These are phyloP conservation scores for Archaeoteleia sp. DNA, from an alignment of 2,888 invertebrate species.

Conservation along the genomic window DNA sequence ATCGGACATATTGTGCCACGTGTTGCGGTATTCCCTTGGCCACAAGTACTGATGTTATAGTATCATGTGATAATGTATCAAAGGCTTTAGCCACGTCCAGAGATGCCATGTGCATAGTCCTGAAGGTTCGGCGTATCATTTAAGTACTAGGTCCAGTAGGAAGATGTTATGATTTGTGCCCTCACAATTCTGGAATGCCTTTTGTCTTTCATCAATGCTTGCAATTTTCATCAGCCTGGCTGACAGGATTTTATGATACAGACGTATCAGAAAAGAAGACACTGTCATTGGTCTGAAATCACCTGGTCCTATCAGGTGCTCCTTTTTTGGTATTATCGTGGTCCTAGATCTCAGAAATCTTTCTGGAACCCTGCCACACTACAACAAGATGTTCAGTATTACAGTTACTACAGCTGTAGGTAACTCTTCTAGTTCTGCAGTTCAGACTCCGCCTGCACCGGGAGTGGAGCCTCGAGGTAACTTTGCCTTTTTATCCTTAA, in stretches of 20 bases:
- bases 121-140: neutral
- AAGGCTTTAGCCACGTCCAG: slow-evolving; percentile 55
- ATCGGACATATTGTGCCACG: neutral
- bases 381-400: slow-evolving; percentile 41
- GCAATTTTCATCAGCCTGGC: slow-evolving; percentile 6
- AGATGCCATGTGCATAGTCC: slow-evolving; percentile 32
- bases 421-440: slow-evolving; percentile 17
- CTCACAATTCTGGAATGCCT: slow-evolving; percentile 48
- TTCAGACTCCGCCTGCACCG: slow-evolving; percentile 46
- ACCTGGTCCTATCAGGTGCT: neutral
- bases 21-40: slow-evolving; percentile 7
- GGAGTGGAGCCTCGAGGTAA: slow-evolving; percentile 28
- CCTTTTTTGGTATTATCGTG: slow-evolving; percentile 18
- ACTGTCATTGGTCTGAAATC: slow-evolving; percentile 19
- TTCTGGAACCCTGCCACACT: neutral
- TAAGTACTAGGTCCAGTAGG: slow-evolving; percentile 18
- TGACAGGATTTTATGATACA: slow-evolving; percentile 12
- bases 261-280: neutral
- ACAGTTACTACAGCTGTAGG: slow-evolving; percentile 19
- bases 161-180: slow-evolving; percentile 50
- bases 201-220: slow-evolving; percentile 43
- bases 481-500: slow-evolving; percentile 19
- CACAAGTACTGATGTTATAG: neutral
- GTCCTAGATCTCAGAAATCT: slow-evolving; percentile 3
- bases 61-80: slow-evolving; percentile 26